phyloP scores from a whole-genome alignment of 2,113 vertebrate genomes.

The Prunella fulvescens region DNA sequence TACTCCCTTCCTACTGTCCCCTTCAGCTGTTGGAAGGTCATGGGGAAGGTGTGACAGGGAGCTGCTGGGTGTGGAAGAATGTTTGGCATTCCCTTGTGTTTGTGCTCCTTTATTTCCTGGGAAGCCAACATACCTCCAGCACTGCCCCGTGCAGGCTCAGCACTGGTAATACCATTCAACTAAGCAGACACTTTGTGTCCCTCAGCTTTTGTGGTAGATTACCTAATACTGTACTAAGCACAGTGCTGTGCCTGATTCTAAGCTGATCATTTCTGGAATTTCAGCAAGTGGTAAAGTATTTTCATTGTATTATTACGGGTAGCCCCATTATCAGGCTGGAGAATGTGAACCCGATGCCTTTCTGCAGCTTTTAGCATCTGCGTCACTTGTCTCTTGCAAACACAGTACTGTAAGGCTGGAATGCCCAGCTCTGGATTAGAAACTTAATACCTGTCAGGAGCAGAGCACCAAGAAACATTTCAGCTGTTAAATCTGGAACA shows the following conservation, averaged over 20 bases:
- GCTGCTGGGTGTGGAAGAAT: background rate
- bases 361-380: background rate
- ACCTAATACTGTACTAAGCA: background rate
- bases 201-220: background rate
- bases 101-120: background rate
- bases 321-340: background rate
- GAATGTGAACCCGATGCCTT: background rate
- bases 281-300: background rate
- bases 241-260: background rate
- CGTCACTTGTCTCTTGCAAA: background rate
- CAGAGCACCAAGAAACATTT: background rate
- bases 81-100: background rate
- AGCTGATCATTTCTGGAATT: background rate
- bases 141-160: background rate
- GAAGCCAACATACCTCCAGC: background rate
- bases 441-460: background rate
- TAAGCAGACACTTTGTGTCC: background rate
- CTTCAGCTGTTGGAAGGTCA: accelerated
- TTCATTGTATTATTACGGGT: background rate
- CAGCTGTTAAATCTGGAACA: slow-evolving; percentile 1
- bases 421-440: background rate
- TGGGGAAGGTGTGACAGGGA: background rate
- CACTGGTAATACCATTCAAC: background rate
- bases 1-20: background rate
- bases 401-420: background rate